phyloP scores from a whole-genome alignment of 2,888 invertebrate genomes.

The Drosophila paranaensis region DNA sequence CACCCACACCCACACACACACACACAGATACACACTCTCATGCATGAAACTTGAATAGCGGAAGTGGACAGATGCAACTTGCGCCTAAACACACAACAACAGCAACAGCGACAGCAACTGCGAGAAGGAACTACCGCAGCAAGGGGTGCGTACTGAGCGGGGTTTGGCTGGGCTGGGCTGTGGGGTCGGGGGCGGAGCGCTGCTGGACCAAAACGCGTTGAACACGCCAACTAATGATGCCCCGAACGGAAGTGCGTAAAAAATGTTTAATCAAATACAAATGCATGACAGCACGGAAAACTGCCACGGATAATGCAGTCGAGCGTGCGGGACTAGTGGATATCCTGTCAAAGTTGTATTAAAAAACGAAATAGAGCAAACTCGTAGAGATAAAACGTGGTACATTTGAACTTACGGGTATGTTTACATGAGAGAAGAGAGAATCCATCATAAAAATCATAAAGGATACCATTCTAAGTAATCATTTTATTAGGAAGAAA shows the following conservation, averaged over 20 bases:
- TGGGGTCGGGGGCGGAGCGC: slow-evolving; percentile 36
- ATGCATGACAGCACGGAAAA: slow-evolving; percentile 77
- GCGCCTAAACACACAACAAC: slow-evolving; percentile 64
- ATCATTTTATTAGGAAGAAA: neutral
- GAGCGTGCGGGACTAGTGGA: slow-evolving; percentile 1
- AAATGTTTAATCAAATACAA: slow-evolving; percentile 80
- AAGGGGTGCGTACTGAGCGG: slow-evolving; percentile 50
- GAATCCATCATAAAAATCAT: neutral
- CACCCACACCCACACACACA: slow-evolving; percentile 17
- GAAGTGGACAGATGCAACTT: slow-evolving; percentile 82
- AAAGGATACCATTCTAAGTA: neutral
- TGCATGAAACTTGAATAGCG: slow-evolving; percentile 44
- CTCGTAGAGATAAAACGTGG: too few relatives aligned
- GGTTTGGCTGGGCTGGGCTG: slow-evolving; percentile 3
- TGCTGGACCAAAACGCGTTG: slow-evolving; percentile 67
- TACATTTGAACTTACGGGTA: too few relatives aligned
- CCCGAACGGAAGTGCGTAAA: slow-evolving; percentile 78
- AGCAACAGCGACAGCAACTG: slow-evolving; percentile 29
- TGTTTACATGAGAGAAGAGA: too few relatives aligned
- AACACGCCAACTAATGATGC: slow-evolving; percentile 73
- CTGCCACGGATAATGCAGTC: slow-evolving; percentile 1
- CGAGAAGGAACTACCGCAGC: slow-evolving; percentile 33
- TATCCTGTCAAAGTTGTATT: slow-evolving; percentile 35
- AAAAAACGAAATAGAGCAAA: too few relatives aligned
- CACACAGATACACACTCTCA: slow-evolving; percentile 18